Conservation (phyloP, 2,888 invertebrate genomes). For the Drosophila nr. fundita region DNA sequence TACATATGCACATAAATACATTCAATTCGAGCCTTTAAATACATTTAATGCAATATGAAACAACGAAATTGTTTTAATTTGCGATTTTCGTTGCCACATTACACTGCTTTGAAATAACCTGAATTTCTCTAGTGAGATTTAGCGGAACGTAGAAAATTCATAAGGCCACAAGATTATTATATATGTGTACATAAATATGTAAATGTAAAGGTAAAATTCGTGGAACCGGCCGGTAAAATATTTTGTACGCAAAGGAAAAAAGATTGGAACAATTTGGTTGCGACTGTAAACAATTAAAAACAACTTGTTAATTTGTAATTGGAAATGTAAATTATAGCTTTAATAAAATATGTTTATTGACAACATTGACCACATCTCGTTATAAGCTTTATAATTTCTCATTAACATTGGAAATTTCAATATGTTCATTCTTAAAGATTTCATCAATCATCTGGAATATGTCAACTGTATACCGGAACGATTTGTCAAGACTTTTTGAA, state of each 20-base stretch:
- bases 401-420: not conserved
- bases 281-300: not conserved
- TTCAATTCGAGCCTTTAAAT: not conserved
- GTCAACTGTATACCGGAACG: slow-evolving; percentile 92
- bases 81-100: not conserved
- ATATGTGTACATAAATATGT: not conserved
- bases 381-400: not conserved
- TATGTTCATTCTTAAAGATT: slow-evolving; percentile 41
- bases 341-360: not conserved
- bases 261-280: not conserved
- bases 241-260: not conserved
- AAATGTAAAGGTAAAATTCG: not conserved
- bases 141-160: not conserved
- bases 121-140: not conserved
- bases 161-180: not conserved
- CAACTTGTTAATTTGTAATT: not conserved
- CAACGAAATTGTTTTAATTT: not conserved
- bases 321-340: not conserved
- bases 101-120: not conserved
- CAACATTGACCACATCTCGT: not conserved
- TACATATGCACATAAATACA: not conserved
- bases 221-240: not conserved
- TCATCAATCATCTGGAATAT: slow-evolving; percentile 85
- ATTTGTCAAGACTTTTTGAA: slow-evolving; percentile 92
- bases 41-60: not conserved